Conservation (phyloP, 2,797 vertebrate species). For the Petrocephalus schoutedeni region DNA sequence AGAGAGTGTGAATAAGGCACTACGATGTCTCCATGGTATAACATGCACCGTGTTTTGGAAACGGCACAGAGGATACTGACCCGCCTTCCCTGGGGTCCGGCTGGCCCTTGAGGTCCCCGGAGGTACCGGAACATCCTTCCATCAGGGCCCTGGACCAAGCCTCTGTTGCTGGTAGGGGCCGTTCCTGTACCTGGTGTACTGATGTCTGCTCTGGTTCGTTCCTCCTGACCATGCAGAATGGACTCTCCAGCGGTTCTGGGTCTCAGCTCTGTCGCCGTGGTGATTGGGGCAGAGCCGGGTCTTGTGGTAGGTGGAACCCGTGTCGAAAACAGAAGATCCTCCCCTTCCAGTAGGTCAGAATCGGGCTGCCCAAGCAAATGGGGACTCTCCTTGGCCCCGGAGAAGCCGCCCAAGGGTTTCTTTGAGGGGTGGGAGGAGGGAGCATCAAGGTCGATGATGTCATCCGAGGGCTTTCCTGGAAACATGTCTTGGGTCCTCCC, state of each 20-base stretch:
- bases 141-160: conserved; percentile 40
- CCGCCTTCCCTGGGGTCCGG: conserved; percentile 62
- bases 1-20: neutral
- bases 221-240: neutral
- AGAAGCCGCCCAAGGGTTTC: conserved; percentile 40
- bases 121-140: conserved; percentile 48
- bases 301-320: conserved; percentile 19
- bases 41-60: neutral
- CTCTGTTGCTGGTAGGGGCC: conserved; percentile 43
- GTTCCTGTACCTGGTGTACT: conserved; percentile 15
- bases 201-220: conserved; percentile 10
- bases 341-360: conserved; percentile 34
- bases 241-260: conserved; percentile 21
- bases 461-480: conserved; percentile 50
- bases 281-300: conserved; percentile 6
- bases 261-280: neutral
- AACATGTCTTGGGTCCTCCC: conserved; percentile 36
- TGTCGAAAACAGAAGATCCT: conserved; percentile 2
- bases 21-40: neutral
- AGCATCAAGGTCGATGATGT: conserved; percentile 44
- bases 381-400: conserved; percentile 36
- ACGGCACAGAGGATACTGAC: conserved; percentile 56
- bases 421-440: conserved; percentile 33
- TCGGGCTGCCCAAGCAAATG: conserved; percentile 36
- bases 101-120: conserved; percentile 57